phyloP scores from a whole-genome alignment of 1,140 invertebrate species.

The Aradophagus sp. region DNA sequence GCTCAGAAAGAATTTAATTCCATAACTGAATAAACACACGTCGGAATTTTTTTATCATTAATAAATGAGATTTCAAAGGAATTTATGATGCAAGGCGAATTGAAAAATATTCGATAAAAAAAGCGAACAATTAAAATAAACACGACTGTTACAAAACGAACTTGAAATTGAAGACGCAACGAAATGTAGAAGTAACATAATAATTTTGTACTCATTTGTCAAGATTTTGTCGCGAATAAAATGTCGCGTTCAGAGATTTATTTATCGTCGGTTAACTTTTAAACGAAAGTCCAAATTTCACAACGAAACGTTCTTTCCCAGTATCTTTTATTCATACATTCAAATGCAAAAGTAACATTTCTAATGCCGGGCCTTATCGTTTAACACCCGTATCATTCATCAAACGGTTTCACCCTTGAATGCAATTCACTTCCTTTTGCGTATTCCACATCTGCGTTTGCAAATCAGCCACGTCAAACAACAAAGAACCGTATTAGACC shows the following conservation, averaged over 20 bases:
- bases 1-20: slow-evolving; percentile 10
- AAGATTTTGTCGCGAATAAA: too few relatives aligned
- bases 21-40: too few relatives aligned
- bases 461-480: slow-evolving; percentile 17
- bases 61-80: slow-evolving; percentile 6
- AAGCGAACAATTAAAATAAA: too few relatives aligned
- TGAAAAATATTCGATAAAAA: too few relatives aligned
- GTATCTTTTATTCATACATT: slow-evolving; percentile 44
- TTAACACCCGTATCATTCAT: slow-evolving; percentile 19
- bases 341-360: slow-evolving; percentile 32
- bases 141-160: too few relatives aligned
- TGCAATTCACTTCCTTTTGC: slow-evolving; percentile 22
- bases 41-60: slow-evolving; percentile 2
- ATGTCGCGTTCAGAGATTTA: slow-evolving; percentile 9
- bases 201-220: slow-evolving; percentile 1
- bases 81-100: too few relatives aligned
- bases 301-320: slow-evolving; percentile 15
- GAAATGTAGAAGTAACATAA: too few relatives aligned
- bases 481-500: slow-evolving; percentile 29
- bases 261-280: slow-evolving; percentile 13
- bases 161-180: too few relatives aligned
- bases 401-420: slow-evolving; percentile 37
- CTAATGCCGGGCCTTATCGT: slow-evolving; percentile 23
- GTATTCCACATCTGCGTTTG: slow-evolving; percentile 32
- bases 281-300: slow-evolving; percentile 1